Base-by-base conservation (phyloP, 2,113 vertebrate species). In the Labeo catla region DNA sequence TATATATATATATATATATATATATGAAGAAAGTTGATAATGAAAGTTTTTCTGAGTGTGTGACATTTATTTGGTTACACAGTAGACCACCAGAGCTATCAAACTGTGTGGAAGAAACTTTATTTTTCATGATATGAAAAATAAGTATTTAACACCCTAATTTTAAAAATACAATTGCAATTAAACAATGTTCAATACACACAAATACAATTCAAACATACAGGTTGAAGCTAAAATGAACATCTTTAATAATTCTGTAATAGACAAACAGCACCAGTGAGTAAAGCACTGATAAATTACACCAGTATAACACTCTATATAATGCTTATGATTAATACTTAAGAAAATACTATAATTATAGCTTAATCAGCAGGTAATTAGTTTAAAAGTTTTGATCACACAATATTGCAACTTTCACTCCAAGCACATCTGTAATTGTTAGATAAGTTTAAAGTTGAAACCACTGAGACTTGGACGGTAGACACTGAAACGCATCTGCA, bases 121-220 rank as follows among this genome's bases (percentile, higher is more conserved):
- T 82, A 85, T 76, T 85, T 88, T 85, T n/a, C 57, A 77, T 68
- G 5, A 54, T 68, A 21, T 81, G 82, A 84, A 81, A 86, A 81
- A 87, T 81, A 54, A 45, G 80, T 47, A 54, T 76, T 74, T 61
- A 19, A 34, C 16, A 81, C 11, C 52, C 13, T 82, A 50, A 47
- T 52, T 81, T 11, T 77, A 4, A 61, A 49, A 39, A 39, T 2
- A 8, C 63, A 39, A 39, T 50, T 77, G 34, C 6, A 52, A 23
- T 0, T 28, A 45, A 59, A 84, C 16, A 4, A 47, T 59, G 10
- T 79, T 83, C 61, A 49, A 54, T 34, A 73, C 65, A 63, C 63
- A 78, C 54, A 70, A 52, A 65, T 36, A 70, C 73, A 63, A 7
- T 49, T 39, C 39, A 47, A 3, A 76, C 76, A 52, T 63, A 61